Conservation (phyloP, 2,797 vertebrate genomes). For the Parotocinclus haroldoi region DNA sequence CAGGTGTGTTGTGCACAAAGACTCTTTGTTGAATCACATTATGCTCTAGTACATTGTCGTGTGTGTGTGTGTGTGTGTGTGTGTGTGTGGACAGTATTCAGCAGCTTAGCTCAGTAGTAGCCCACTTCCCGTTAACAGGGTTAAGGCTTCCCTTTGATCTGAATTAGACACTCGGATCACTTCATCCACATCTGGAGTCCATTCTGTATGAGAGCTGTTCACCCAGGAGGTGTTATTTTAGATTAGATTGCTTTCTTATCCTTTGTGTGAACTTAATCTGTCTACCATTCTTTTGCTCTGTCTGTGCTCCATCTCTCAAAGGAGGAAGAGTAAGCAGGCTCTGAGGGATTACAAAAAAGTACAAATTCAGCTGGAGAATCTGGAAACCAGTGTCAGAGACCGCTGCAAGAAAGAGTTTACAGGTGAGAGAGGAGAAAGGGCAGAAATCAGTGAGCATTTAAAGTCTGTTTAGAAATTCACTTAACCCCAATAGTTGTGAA, state of each 20-base stretch:
- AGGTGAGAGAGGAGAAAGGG: slow-evolving; percentile 64
- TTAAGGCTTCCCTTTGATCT: slow-evolving; percentile 11
- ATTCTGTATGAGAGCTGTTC: slow-evolving; percentile 3
- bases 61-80: background rate
- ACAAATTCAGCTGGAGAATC: slow-evolving; percentile 95
- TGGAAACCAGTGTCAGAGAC: slow-evolving; percentile 96
- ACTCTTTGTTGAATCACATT: background rate
- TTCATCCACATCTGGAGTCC: slow-evolving; percentile 27
- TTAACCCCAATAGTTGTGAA: slow-evolving; percentile 1
- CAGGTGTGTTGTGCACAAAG: slow-evolving; percentile 69
- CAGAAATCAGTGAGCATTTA: too few relatives aligned
- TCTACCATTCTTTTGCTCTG: background rate
- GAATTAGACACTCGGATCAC: slow-evolving; percentile 18
- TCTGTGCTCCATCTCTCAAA: slow-evolving; percentile 46
- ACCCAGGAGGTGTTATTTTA: slow-evolving; percentile 10
- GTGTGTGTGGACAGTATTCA: too few relatives aligned
- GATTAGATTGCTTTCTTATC: slow-evolving; percentile 23
- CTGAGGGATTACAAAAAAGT: slow-evolving; percentile 97
- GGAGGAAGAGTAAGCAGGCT: slow-evolving; percentile 97
- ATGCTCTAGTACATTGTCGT: too few relatives aligned
- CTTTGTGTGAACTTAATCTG: slow-evolving; percentile 6
- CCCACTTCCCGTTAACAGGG: slow-evolving; percentile 4
- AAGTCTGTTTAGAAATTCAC: too few relatives aligned
- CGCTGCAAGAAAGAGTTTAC: slow-evolving; percentile 99
- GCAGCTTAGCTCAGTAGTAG: background rate